Conservation (phyloP, 2,888 invertebrate genomes). For the Agrochola circellaris region DNA sequence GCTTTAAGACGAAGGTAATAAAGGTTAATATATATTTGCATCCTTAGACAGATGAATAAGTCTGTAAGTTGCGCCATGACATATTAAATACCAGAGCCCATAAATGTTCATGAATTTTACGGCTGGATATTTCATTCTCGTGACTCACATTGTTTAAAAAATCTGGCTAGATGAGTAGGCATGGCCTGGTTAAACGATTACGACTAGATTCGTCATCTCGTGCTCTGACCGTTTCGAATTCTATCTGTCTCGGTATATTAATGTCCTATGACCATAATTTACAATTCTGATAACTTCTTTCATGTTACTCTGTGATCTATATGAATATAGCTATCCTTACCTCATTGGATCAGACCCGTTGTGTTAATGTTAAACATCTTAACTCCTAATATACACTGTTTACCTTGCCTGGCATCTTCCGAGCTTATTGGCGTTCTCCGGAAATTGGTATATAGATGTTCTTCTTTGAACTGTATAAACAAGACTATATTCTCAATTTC, state of each 20-base stretch:
- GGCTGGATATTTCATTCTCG: slow-evolving; percentile 25
- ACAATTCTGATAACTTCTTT: slow-evolving; percentile 10
- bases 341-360: slow-evolving; percentile 4
- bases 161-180: slow-evolving; percentile 26
- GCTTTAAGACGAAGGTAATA: slow-evolving; percentile 38
- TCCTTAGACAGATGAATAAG: slow-evolving; percentile 23
- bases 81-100: slow-evolving; percentile 37
- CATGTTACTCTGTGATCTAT: background rate
- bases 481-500: slow-evolving; percentile 6
- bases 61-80: slow-evolving; percentile 34
- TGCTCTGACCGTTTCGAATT: slow-evolving; percentile 2
- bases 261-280: slow-evolving; percentile 39
- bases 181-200: background rate
- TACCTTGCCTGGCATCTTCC: slow-evolving; percentile 38
- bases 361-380: slow-evolving; percentile 21
- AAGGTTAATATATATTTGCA: slow-evolving; percentile 29
- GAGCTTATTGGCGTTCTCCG: slow-evolving; percentile 24
- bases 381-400: slow-evolving; percentile 33
- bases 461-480: slow-evolving; percentile 26
- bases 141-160: slow-evolving; percentile 40
- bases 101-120: slow-evolving; percentile 47
- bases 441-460: slow-evolving; percentile 33
- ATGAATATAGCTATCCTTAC: slow-evolving; percentile 17
- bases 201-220: slow-evolving; percentile 32
- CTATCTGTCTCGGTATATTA: slow-evolving; percentile 11